phyloP scores from a whole-genome alignment of 1,140 invertebrate genomes.

The Magallana ariakensis region DNA sequence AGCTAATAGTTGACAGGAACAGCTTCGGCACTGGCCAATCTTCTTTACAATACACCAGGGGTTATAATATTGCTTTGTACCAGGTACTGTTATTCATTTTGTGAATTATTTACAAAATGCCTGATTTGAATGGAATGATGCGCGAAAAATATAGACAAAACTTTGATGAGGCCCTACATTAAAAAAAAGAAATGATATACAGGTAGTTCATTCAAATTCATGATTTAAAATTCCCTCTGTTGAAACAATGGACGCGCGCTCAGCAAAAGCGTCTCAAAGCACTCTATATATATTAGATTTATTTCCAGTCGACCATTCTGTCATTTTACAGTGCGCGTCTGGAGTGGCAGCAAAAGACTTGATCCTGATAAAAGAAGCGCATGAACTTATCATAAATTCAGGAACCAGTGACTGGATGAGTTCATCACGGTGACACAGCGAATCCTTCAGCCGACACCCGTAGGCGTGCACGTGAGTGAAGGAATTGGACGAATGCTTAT shows the following conservation, averaged over 20 bases:
- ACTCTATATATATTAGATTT: background rate
- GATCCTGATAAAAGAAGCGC: constrained; percentile 11
- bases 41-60: constrained; percentile 10
- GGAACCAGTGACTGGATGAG: background rate
- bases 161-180: background rate
- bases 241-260: background rate
- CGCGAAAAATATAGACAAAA: background rate
- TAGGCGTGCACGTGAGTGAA: background rate
- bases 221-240: constrained; percentile 31
- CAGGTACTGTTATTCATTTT: background rate
- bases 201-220: constrained; percentile 22
- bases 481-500: constrained; percentile 13
- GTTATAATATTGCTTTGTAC: background rate
- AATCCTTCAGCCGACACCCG: background rate
- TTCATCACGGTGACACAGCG: background rate
- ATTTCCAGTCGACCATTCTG: background rate
- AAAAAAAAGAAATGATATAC: constrained; percentile 11
- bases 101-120: constrained; percentile 21
- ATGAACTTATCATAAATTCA: constrained; percentile 12
- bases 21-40: background rate
- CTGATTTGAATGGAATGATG: constrained; percentile 23
- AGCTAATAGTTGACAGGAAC: background rate
- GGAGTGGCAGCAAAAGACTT: background rate
- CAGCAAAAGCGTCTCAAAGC: background rate
- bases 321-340: background rate